phyloP scores from a whole-genome alignment of 2,888 invertebrate species.

The Athalia circularis region DNA sequence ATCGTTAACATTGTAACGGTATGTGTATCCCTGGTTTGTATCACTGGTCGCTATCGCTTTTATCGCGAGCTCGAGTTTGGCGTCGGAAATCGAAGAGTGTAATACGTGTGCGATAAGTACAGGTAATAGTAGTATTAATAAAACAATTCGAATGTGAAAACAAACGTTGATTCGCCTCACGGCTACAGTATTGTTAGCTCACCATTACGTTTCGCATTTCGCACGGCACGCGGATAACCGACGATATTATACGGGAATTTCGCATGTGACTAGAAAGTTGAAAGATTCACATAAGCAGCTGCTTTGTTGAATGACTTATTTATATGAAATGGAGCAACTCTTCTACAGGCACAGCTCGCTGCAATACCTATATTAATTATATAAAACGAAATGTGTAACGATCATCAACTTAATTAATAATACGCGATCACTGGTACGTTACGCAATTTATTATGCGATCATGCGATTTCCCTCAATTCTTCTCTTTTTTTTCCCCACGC shows the following conservation, averaged over 20 bases:
- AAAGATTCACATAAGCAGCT: slow-evolving; percentile 45
- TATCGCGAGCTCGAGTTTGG: not conserved
- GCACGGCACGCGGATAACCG: slow-evolving; percentile 35
- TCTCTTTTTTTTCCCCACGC: not conserved
- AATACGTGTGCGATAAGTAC: too few relatives aligned
- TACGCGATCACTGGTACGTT: not conserved
- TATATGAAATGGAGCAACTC: slow-evolving; percentile 29
- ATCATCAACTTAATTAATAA: not conserved
- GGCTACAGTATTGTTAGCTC: not conserved
- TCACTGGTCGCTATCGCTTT: not conserved
- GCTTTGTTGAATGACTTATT: slow-evolving; percentile 55
- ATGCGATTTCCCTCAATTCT: not conserved
- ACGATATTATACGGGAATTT: not conserved
- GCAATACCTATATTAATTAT: slow-evolving; percentile 50
- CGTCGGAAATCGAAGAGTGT: not conserved
- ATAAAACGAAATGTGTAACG: slow-evolving; percentile 48
- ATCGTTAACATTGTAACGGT: not conserved
- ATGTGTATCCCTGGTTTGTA: too few relatives aligned
- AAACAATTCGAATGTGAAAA: not conserved
- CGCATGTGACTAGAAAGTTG: slow-evolving; percentile 41
- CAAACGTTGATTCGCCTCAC: not conserved
- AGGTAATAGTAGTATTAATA: not conserved
- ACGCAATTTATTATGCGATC: not conserved
- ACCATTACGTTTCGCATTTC: slow-evolving; percentile 1
- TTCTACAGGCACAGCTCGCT: slow-evolving; percentile 49